Conservation (phyloP, 37 sponge, comb jelly and placozoan species). For the Oscarella lobularis region DNA sequence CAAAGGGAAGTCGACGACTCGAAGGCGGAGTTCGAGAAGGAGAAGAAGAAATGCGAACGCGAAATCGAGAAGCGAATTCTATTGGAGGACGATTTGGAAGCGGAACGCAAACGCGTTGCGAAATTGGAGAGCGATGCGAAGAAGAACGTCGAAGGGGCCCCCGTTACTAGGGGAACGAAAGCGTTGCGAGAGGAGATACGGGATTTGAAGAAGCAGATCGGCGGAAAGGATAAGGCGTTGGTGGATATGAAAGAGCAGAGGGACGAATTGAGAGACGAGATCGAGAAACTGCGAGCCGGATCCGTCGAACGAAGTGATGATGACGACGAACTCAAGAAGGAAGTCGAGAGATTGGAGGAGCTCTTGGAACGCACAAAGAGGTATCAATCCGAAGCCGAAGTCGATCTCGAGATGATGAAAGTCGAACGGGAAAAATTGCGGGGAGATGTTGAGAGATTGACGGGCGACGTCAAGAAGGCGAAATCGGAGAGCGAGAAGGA, state of each 20-base stretch:
- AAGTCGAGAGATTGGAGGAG: neutral
- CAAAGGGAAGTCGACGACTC: too few relatives aligned
- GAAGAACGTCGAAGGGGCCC: neutral
- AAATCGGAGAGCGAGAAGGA: too few relatives aligned
- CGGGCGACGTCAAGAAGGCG: too few relatives aligned
- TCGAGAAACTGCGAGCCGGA: neutral
- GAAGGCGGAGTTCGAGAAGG: too few relatives aligned
- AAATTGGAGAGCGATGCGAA: neutral
- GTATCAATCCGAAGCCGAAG: too few relatives aligned
- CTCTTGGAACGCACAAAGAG: neutral
- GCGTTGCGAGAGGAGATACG: neutral
- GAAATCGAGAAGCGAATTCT: neutral
- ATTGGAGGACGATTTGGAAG: neutral
- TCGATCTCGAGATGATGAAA: neutral
- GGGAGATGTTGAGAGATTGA: too few relatives aligned
- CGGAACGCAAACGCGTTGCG: neutral
- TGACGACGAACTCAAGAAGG: conserved; percentile 1
- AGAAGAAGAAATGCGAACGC: neutral
- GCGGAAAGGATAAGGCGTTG: neutral
- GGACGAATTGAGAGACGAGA: neutral
- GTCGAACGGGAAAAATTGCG: neutral
- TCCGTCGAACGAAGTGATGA: neutral
- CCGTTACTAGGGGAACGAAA: neutral
- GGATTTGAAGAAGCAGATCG: neutral
- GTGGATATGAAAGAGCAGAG: neutral